Conservation (phyloP, 2,888 invertebrate species). For the Oxytorus armatus region DNA sequence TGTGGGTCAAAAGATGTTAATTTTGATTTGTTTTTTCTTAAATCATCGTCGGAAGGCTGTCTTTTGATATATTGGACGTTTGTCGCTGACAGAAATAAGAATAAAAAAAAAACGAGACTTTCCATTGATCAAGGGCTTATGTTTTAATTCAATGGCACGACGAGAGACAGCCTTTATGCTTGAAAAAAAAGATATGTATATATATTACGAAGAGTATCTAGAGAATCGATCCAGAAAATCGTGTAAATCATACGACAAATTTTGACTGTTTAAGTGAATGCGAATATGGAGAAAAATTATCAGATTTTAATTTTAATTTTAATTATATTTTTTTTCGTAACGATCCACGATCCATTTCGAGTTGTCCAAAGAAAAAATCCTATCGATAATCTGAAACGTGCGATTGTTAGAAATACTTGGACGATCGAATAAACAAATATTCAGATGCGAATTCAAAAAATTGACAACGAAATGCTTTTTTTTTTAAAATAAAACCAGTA, state of each 20-base stretch:
- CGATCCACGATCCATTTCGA: neutral
- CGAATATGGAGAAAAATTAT: neutral
- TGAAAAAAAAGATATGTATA: constrained; percentile 16
- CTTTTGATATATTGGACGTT: no score
- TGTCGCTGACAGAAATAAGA: no score
- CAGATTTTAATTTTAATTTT: neutral
- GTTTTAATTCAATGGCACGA: constrained; percentile 16
- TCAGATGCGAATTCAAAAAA: no score
- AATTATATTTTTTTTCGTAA: neutral
- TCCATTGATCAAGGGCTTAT: no score
- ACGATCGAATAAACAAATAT: no score
- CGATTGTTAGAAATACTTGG: no score
- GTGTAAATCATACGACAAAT: constrained; percentile 24
- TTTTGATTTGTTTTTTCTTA: no score
- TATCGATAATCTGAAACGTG: no score
- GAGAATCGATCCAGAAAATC: constrained; percentile 51
- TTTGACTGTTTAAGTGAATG: constrained; percentile 22
- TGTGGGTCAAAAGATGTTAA: neutral
- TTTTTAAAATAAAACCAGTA: no score
- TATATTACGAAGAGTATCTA: constrained; percentile 42
- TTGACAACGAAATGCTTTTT: no score
- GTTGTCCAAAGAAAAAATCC: neutral
- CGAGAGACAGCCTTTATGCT: constrained; percentile 61
- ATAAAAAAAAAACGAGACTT: no score
- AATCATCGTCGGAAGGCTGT: no score